Evolutionary conservation across 2,797 vertebrate genomes (phyloP), one percentile per base, ranked within the genome.

Genomic region (Gambelia wislizenii): DNA sequence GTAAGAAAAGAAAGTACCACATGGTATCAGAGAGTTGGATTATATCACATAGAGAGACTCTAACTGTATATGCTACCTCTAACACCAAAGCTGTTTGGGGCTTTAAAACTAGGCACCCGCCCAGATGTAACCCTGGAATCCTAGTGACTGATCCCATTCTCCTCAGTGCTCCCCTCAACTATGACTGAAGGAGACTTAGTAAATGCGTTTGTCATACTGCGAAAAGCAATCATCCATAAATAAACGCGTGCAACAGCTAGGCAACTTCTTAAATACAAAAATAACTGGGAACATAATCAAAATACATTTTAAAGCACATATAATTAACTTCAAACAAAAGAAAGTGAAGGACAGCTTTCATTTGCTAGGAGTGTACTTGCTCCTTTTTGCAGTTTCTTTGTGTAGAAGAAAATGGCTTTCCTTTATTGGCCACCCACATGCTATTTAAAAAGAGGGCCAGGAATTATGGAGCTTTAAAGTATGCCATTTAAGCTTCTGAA

Each of bases 341-440:
- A 52, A 91, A 92, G 42, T 94, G 93, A 97, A 96, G 94, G 94
- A 92, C 91, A 94, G 67, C 69, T 93, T 94, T 95, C 93, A 92
- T 88, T 91, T 89, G 87, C 86, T 42, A 39, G 25, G 93, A 92
- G 91, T 16, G 0, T 93, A 79, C 83, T 94, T 93, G 54, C 20
- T 91, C 76, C 93, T 54, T 88, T 83, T 89, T 95, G 95, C 87
- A 91, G 94, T 94, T 96, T 90, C 87, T 95, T 94, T 79, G 74
- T 83, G 91, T 89, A 93, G 92, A 86, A 94, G 6, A 7, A 95
- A 96, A 94, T 93, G 2, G 91, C 82, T 96, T 95, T 90, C 87
- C 92, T 93, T 94, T 91, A 95, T 94, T 96, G 92, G 93, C 90
- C 90, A 94, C 96, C 95, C 91, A 97, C 95, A 87, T 79, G 76